Evolutionary conservation across 2,113 vertebrate species (phyloP), one percentile per base, ranked within the genome.

Genomic region (Hippocampus mohnikei): DNA sequence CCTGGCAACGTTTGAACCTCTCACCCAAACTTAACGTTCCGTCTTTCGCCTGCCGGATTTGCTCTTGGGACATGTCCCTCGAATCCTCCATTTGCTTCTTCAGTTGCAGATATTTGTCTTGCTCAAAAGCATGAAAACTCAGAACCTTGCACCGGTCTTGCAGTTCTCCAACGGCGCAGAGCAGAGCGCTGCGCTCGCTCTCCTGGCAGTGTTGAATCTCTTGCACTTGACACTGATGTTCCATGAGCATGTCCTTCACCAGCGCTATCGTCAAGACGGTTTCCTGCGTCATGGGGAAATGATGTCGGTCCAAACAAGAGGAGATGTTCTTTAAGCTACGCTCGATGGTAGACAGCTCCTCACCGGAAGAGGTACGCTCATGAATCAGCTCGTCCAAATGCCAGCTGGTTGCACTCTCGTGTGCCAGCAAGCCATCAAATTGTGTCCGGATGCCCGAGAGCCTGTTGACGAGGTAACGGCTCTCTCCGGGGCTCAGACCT

Each of bases 401-500:
- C 75, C 77, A 79, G 75, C 85, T 90, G 67, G 86, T 90, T 66
- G 79, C 89, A 78, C 89, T 90, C 85, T 94, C 88, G 12, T 90
- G 88, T 80, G 92, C 91, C 27, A 92, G 81, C 40, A 92, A 77
- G 65, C 90, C 92, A 6, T 81, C 88, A 18, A 93, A 81, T 77
- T 92, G 93, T 0, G 72, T 91, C 85, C 92, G 92, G 64, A 97
- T 90, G 59, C 85, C 91, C 65, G 90, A 91, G 69, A 97, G 86
- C 0, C 89, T 91, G 79, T 95, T 93, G 69, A 81, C 85, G 53
- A 98, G 88, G 88, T 95, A 95, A 0, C 93, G 76, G 42, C 91
- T 91, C 80, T 98, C 96, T 46, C 90, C 92, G 37, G 94, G 81
- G 82, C 76, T 95, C 58, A 96, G 83, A n/a, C 88, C 88, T 10